Evolutionary conservation across 2,797 vertebrate species (phyloP), one percentile per base, ranked within the genome.

Genomic region (Staurois parvus): DNA sequence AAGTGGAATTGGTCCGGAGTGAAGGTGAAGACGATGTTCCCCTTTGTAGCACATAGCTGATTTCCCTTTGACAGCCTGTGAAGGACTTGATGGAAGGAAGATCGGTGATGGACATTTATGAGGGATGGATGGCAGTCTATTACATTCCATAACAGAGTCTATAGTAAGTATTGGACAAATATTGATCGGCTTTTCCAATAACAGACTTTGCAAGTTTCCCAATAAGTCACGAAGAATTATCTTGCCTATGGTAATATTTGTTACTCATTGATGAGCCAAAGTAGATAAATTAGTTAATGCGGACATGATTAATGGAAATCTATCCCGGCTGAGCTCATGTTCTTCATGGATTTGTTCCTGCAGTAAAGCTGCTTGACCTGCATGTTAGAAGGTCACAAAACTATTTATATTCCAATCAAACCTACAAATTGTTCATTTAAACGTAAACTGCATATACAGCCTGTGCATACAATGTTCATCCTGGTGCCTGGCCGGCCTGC

Each of bases 1-100:
- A 85, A 48, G 40, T 76, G 62, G 70, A 80, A 69, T 85, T 81
- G 81, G 64, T 69, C 62, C 56, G 62, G 48, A 70, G 64, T 70
- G 34, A 76, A 12, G 45, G 79, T 76, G 66, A 81, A 42, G 40
- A 52, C 37, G 11, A 13, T 30, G 52, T 26, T 40, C n/a, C 72
- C 26, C 40, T 77, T 75, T 75, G 32, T 12, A 24, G 37, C 9
- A 48, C 37, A 56, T 32, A 56, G 64, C 26, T 26, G 30, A 12
- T 29, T n/a, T 68, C 21, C 40, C 70, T 67, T 15, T 34, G 37
- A 12, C 21, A 48, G 8, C 40, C 42, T 48, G 34, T 21, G 24
- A 66, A 45, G 42, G 30, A 19, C 67, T 52, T 52, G 66, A 40
- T 9, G 19, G 13, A 26, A 42, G 28, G 9, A 70, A 56, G n/a